Evolutionary conservation across 1,140 invertebrate genomes (phyloP), one percentile per base, ranked within the genome.

Genomic region (Diabrotica undecimpunctata): DNA sequence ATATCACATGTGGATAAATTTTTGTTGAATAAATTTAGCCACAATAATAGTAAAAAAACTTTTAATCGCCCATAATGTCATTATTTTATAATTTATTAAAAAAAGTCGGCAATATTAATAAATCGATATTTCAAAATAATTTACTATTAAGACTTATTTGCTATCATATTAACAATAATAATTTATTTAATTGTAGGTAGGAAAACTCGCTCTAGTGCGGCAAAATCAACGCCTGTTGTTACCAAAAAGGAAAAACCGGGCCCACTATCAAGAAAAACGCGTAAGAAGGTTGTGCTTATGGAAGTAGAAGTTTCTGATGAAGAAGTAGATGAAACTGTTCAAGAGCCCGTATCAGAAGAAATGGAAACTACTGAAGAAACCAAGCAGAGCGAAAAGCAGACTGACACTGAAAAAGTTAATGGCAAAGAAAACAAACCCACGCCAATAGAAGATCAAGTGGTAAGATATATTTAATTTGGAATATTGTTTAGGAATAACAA

Each of bases 281-380:
- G 69, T 0, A 77, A 77, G 62, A 78, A 78, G 65, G 69, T 74
- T 11, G 72, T 74, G 7, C 52, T 77, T 10, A 72, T 77, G 54
- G 77, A 78, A 72, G 72, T 78, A 0, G 75, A 76, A 72, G 72
- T 75, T 7, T 75, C 74, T 1, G 77, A 78, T 64, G 77, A 78
- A 46, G 77, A 77, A 56, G 71, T 70, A 38, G 64, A 70, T 58
- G 65, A 55, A 55, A 14, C 25, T 14, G 54, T 11, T 54, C n/a
- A 55, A 25, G 54, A 55, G 7, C 10, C 54, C 6, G 25, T 14
- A 55, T 9, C 13, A 25, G 54, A 55, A 55, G 14, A 25, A 7
- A 55, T 55, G 35, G 54, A 55, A 14, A 55, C 10, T 55, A 6
- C 54, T 9, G 54, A 55, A 53, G 7, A 25, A 25, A 25, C 1